A percentile compares a stretch with the other conserved stretches of the same genome.
Evolutionary conservation across 1,140 invertebrate genomes (phyloP).

Genomic region (Euwallacea similis): DNA sequence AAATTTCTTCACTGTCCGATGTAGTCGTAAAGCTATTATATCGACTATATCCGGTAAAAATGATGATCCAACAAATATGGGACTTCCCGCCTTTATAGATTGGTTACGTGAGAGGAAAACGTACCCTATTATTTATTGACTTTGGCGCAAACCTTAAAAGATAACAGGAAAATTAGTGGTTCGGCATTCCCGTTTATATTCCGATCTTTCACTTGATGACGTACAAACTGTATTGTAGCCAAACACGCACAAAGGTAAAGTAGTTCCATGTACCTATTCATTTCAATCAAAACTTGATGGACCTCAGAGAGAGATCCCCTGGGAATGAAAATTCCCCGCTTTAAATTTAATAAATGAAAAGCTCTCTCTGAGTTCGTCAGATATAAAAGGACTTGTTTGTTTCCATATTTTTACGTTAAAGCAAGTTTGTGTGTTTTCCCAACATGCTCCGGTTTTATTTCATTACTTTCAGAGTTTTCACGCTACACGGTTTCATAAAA

Average conservation of each 20-base stretch:
- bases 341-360: conserved; percentile 13
- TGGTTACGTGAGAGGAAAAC: conserved; percentile 53
- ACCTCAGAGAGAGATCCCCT: not conserved
- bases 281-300: too few species aligned
- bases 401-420: not conserved
- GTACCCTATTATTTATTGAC: conserved; percentile 52
- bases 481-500: too few species aligned
- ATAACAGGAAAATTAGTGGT: conserved; percentile 31
- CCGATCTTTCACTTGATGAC: conserved; percentile 33
- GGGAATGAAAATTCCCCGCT: not conserved
- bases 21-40: conserved; percentile 22
- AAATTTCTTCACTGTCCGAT: too few species aligned
- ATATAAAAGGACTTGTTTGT: not conserved
- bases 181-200: conserved; percentile 28
- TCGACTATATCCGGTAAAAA: conserved; percentile 35
- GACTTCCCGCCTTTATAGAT: conserved; percentile 51
- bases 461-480: not conserved
- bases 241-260: too few species aligned
- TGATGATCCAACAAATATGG: conserved; percentile 52
- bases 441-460: not conserved
- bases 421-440: not conserved
- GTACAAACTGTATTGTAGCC: conserved; percentile 35
- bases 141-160: conserved; percentile 44
- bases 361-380: not conserved
- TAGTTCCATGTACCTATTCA: too few species aligned